These are phyloP conservation scores for Acleris sparsana DNA, from an alignment of 2,888 invertebrate genomes.

Conservation along the genomic window DNA sequence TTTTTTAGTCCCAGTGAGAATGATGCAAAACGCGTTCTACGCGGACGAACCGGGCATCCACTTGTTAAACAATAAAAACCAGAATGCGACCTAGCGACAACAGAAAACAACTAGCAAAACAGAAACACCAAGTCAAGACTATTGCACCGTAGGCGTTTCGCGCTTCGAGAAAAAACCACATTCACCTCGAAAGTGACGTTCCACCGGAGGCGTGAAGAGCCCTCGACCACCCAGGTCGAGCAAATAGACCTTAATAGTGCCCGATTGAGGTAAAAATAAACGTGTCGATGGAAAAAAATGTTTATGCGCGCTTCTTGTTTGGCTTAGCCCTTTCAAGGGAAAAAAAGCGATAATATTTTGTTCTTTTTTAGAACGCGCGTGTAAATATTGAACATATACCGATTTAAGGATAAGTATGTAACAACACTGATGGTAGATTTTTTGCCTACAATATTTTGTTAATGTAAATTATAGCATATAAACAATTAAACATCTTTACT, in stretches of 20 bases:
- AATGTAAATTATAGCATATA: too few relatives aligned
- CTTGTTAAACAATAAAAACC: neutral
- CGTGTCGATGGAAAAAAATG: slow-evolving; percentile 31
- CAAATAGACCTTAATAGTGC: slow-evolving; percentile 48
- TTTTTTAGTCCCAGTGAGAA: too few relatives aligned
- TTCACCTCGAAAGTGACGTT: slow-evolving; percentile 40
- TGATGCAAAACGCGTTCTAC: neutral
- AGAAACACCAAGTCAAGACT: slow-evolving; percentile 20
- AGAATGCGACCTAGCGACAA: neutral
- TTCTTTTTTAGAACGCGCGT: neutral
- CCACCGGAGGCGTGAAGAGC: slow-evolving; percentile 41
- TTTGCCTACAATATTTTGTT: too few relatives aligned
- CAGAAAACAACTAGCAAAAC: slow-evolving; percentile 18
- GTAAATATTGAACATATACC: neutral
- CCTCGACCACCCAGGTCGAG: slow-evolving; percentile 43
- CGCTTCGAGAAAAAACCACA: slow-evolving; percentile 47
- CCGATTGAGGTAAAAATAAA: slow-evolving; percentile 38
- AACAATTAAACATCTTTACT: too few relatives aligned
- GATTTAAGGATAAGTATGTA: neutral
- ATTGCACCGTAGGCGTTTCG: slow-evolving; percentile 49
- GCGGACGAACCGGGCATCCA: neutral
- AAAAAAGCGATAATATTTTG: slow-evolving; percentile 15
- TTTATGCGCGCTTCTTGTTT: slow-evolving; percentile 25
- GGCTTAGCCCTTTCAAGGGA: neutral
- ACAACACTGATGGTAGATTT: too few relatives aligned